Percentiles rank a stretch among this genome's conserved stretches.
Evolutionary conservation across 2,113 vertebrate genomes (phyloP).

Genomic region (Zapornia atra): DNA sequence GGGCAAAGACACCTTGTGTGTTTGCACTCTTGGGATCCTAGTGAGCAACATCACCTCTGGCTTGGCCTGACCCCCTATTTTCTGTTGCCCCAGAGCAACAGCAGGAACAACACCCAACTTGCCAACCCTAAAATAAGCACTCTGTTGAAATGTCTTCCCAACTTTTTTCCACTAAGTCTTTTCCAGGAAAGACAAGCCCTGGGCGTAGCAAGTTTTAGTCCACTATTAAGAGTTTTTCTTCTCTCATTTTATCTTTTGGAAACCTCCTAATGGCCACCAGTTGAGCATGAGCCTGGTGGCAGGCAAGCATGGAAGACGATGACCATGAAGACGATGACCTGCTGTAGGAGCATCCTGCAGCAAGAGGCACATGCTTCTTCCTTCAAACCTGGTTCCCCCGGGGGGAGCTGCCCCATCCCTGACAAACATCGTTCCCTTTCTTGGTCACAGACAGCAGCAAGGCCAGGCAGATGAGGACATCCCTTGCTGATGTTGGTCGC

Average conservation of each 20-base stretch:
- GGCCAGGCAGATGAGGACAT: rapidly evolving
- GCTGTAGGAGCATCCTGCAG: neutral
- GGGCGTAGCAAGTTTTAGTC: neutral
- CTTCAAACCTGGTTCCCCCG: rapidly evolving
- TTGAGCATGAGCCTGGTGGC: neutral
- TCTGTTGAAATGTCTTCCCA: neutral
- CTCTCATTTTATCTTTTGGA: neutral
- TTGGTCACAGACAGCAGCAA: rapidly evolving
- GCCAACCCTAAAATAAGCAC: neutral
- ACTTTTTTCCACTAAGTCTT: neutral
- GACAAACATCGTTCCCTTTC: neutral
- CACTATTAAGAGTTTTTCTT: neutral
- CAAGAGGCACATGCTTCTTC: rapidly evolving
- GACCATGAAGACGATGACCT: rapidly evolving
- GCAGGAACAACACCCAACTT: neutral
- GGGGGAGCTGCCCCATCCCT: neutral
- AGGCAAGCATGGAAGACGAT: neutral
- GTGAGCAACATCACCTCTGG: neutral
- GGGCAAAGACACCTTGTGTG: neutral
- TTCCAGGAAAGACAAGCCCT: neutral
- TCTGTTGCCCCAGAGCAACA: neutral
- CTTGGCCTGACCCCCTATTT: neutral
- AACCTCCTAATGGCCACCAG: neutral
- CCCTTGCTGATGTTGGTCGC: rapidly evolving
- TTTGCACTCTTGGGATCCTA: neutral